A percentile compares a stretch with the other conserved stretches of the same genome.
Evolutionary conservation across 2,888 invertebrate genomes (phyloP).

Genomic region (Galeruca laticollis): DNA sequence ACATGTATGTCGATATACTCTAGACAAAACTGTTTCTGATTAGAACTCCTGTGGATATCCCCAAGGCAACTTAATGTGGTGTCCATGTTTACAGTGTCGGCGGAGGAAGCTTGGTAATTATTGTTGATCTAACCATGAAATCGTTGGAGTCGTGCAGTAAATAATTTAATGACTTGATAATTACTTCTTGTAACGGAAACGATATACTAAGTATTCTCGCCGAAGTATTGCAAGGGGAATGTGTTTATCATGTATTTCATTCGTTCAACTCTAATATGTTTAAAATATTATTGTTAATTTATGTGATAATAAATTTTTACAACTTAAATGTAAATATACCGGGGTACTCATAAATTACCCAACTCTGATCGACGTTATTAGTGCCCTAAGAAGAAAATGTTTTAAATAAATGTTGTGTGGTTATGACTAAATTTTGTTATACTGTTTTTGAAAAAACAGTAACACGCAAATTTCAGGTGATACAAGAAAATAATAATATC

Average conservation of each 20-base stretch:
- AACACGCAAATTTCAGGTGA: no score
- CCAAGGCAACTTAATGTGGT: slow-evolving; percentile 13
- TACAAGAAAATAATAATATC: no score
- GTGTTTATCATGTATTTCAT: slow-evolving; percentile 32
- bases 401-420: no score
- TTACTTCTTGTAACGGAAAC: slow-evolving; percentile 31
- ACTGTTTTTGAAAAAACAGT: no score
- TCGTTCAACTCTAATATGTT: not conserved
- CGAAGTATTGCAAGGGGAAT: slow-evolving; percentile 20
- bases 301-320: no score
- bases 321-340: no score
- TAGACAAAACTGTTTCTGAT: not conserved
- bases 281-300: no score
- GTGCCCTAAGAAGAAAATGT: no score
- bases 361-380: no score
- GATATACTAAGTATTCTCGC: slow-evolving; percentile 28
- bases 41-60: slow-evolving; percentile 5
- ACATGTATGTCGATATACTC: not conserved
- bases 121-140: slow-evolving; percentile 39
- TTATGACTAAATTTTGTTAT: no score
- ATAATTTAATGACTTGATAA: slow-evolving; percentile 32
- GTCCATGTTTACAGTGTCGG: slow-evolving; percentile 2
- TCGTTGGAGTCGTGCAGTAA: slow-evolving; percentile 27
- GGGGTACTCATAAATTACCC: no score
- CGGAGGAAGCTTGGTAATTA: slow-evolving; percentile 28